phyloP scores from a whole-genome alignment of 1,140 invertebrate genomes.

The Meloidogyne chitwoodi region DNA sequence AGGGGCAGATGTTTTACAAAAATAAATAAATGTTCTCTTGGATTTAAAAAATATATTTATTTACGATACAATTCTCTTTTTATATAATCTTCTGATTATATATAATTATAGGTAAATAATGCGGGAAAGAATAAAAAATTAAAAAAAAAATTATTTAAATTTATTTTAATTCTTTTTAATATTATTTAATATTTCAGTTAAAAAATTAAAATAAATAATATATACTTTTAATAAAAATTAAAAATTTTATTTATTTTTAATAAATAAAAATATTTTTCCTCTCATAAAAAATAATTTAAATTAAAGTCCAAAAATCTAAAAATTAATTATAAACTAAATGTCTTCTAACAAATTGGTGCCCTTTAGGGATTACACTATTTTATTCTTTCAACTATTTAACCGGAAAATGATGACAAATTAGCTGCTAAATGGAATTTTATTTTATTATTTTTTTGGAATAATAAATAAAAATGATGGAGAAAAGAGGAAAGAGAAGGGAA shows the following conservation, averaged over 20 bases:
- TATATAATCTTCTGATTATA: no score
- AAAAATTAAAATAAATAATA: no score
- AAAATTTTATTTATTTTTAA: no score
- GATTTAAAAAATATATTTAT: not conserved
- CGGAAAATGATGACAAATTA: slow-evolving; percentile 7
- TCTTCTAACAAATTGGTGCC: not conserved
- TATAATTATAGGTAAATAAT: no score
- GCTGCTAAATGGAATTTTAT: slow-evolving; percentile 5
- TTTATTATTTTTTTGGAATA: no score
- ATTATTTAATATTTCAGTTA: no score
- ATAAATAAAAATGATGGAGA: not conserved
- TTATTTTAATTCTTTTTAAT: no score
- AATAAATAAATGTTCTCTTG: not conserved
- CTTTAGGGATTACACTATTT: slow-evolving; percentile 4
- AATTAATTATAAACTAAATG: not conserved
- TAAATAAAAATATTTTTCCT: no score
- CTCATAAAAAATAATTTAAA: not conserved
- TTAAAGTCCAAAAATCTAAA: not conserved
- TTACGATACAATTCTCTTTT: no score
- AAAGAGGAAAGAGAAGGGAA: not conserved
- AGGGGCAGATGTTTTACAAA: not conserved
- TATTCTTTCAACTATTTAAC: not conserved
- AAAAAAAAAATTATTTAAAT: no score
- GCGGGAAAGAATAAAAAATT: no score
- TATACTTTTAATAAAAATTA: no score